Base-by-base conservation (phyloP, 2,113 vertebrate species). In the Eulacestoma nigropectus region DNA sequence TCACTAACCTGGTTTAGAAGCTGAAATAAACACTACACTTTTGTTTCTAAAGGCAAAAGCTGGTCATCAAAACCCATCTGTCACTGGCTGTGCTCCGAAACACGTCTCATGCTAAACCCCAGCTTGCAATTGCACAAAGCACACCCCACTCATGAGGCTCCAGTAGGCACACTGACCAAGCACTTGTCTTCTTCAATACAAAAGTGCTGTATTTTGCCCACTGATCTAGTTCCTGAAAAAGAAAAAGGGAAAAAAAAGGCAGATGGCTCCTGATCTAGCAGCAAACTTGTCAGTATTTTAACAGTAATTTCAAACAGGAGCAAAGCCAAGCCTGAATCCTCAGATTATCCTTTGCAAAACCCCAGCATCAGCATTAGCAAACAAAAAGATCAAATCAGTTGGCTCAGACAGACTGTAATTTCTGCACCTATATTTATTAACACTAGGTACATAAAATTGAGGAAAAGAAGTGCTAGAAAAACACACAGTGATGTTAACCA, bases 371-470 rank as follows among this genome's bases (percentile, higher is more conserved):
- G 75, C 7, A 1, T 67, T 56, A 81, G 49, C 39, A 75, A 89
- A 74, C 11, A 6, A 74, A 87, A 87, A 96, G 41, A 93, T 81
- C 88, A 72, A 88, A 83, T 10, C 3, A 7, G 23, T 49, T 59
- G 30, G 49, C 67, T 96, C 39, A 76, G 62, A 64, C 0, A 3
- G 52, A 37, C 42, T 50, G 56, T 87, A 87, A 89, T 89, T 92
- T 91, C 68, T 87, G 82, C 73, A 91, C 80, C 84, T 84, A 46
- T 50, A 42, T 77, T 89, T 96, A 87, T 93, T 89, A 93, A 59
- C 63, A 60, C 8, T 33, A 55, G 29, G 73, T 72, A 75, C 50
- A 78, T 50, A 86, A 95, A 92, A 78, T 55, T 60, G 72, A 85
- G 60, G 37, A 83, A 83, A 76, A 84, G 25, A 63, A 86, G 41